A percentile compares a stretch with the other conserved stretches of the same genome.
These are phyloP conservation scores for Phyllostomus hastatus DNA, from an alignment of 2,113 vertebrate species.

Conservation along the genomic window DNA sequence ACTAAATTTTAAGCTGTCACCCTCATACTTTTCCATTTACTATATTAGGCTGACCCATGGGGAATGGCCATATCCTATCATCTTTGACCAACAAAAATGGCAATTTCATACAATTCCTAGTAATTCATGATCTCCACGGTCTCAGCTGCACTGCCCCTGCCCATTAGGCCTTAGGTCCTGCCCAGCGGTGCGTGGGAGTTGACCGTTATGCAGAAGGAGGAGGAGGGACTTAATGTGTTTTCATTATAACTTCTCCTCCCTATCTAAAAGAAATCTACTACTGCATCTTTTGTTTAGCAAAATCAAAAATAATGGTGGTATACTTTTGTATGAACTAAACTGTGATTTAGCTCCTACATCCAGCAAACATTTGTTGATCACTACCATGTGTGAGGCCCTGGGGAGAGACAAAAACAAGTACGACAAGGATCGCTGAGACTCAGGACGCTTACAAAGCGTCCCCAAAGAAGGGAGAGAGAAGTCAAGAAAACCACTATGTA, in stretches of 20 bases:
- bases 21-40: background rate
- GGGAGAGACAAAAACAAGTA: background rate
- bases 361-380: background rate
- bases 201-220: background rate
- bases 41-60: background rate
- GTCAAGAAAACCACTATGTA: background rate
- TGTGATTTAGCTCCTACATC: background rate
- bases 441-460: background rate
- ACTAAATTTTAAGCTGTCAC: background rate
- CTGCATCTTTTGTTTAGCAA: background rate
- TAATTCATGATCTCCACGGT: background rate
- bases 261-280: background rate
- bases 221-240: background rate
- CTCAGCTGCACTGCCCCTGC: background rate
- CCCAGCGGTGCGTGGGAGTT: fast-evolving
- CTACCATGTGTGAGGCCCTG: background rate
- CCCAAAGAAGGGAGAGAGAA: background rate
- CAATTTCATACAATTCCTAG: background rate
- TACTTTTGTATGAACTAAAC: background rate
- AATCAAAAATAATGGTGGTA: background rate
- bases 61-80: background rate
- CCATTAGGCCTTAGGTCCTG: too few species aligned
- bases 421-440: background rate
- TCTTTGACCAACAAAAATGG: background rate
- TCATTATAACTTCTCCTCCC: background rate